Base-by-base conservation (phyloP, 2,888 invertebrate genomes). In the Caenorhabditis auriculariae region DNA sequence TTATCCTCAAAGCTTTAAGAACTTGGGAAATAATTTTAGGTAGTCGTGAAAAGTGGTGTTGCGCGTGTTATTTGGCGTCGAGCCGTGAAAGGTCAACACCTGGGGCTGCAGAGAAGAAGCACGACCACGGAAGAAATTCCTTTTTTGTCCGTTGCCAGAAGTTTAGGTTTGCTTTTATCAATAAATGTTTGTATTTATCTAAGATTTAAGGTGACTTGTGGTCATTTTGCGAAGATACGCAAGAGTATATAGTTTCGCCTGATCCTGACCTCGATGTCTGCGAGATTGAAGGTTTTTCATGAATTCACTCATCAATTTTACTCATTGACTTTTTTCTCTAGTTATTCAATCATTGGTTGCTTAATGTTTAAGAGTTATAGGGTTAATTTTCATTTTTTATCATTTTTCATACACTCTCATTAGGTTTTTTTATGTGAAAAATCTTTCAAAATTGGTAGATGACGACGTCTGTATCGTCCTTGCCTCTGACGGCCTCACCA, bases 51-150 rank as follows among this genome's bases (percentile, higher is more conserved):
- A 82, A 86, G 87, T 58, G 95, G 95, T 1, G 93, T 96, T 0
- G 91, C 92, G 0, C 86, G 96, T 39, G 95, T 98, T 0, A 95
- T 98, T 0, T 96, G 96, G 96, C 92, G 92, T 83, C 87, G 96
- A 74, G 93, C 94, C 0, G 85, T 89, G 29, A 86, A 89, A 37
- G 91, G 91, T 9, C 89, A 89, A 81, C 87, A 88, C 78, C 17
- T 23, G 35, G 93, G 93, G 1, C 93, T 93, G 0, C 90, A 93
- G 12, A 86, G 91, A 48, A 88, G 92, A 69, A 91, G 90, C 44
- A 93, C 93, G 0, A 89, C 89, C 1, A 91, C 91, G 78, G 93
- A 93, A 83, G 91, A 91, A 83, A 92, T 94, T 77, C 93, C 94
- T 0, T 94, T 94, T 82, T 85, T 98, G 68, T 95, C 96, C 1